phyloP scores from a whole-genome alignment of 1,140 invertebrate species.

The Telenomus remus region DNA sequence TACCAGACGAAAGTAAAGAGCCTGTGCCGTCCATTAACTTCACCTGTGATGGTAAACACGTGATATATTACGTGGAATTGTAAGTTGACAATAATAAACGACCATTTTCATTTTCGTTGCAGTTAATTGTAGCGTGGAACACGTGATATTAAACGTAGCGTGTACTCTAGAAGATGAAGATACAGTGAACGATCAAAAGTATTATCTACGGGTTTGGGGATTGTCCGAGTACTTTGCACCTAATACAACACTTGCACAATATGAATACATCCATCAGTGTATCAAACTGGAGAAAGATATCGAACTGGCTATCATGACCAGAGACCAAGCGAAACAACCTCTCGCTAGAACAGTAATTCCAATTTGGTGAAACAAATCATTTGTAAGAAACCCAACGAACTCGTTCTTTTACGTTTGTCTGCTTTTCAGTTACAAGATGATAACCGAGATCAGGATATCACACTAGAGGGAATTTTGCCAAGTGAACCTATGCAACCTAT shows the following conservation, averaged over 20 bases:
- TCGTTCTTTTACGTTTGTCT: neutral
- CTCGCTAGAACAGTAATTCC: constrained; percentile 83
- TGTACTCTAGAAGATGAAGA: constrained; percentile 85
- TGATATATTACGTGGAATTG: no score
- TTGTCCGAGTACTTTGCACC: constrained; percentile 86
- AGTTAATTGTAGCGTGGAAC: constrained; percentile 90
- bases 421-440: constrained; percentile 81
- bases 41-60: constrained; percentile 92
- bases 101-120: constrained; percentile 54
- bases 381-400: constrained; percentile 6
- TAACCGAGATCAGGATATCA: constrained; percentile 81
- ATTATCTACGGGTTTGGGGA: constrained; percentile 85
- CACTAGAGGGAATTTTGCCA: constrained; percentile 85
- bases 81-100: no score
- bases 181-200: constrained; percentile 81
- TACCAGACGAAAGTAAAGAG: constrained; percentile 73
- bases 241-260: constrained; percentile 85
- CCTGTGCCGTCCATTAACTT: constrained; percentile 80
- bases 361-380: constrained; percentile 7
- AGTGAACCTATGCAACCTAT: constrained; percentile 83
- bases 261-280: constrained; percentile 95
- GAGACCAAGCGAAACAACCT: constrained; percentile 78
- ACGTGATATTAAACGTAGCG: constrained; percentile 90
- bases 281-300: constrained; percentile 95
- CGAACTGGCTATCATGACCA: constrained; percentile 83